Evolutionary conservation across 2,797 vertebrate species (phyloP).

Genomic region (Anomalospiza imberbis): DNA sequence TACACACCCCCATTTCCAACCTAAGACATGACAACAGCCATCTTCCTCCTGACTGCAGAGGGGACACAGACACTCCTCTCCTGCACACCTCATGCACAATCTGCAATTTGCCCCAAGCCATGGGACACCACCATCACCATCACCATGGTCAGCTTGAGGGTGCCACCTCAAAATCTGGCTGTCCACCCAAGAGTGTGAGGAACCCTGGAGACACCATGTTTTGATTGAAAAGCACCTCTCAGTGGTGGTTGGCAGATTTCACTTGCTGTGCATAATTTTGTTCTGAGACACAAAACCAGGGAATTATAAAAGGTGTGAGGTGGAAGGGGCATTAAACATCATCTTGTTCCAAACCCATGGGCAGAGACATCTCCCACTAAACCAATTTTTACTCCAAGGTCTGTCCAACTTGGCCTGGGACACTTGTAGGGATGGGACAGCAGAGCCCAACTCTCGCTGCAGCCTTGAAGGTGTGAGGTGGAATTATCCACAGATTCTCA

Average conservation of each 20-base stretch:
- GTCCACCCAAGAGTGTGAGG: neutral
- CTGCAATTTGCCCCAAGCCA: neutral
- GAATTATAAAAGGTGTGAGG: neutral
- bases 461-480: neutral
- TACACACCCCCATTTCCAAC: neutral
- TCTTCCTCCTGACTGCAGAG: neutral
- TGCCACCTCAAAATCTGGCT: neutral
- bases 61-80: rapidly evolving
- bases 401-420: neutral
- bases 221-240: neutral
- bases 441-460: neutral
- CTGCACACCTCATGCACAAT: neutral
- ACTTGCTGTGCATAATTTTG: neutral
- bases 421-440: neutral
- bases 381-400: neutral
- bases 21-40: neutral
- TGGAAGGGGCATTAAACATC: neutral
- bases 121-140: neutral
- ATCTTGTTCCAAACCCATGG: neutral
- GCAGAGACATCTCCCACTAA: neutral
- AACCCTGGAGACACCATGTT: too few relatives aligned
- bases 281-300: neutral
- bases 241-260: neutral
- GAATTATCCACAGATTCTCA: neutral
- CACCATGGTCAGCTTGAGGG: neutral